phyloP scores from a whole-genome alignment of 1,140 invertebrate species.

The Chrysomallon squamiferum region DNA sequence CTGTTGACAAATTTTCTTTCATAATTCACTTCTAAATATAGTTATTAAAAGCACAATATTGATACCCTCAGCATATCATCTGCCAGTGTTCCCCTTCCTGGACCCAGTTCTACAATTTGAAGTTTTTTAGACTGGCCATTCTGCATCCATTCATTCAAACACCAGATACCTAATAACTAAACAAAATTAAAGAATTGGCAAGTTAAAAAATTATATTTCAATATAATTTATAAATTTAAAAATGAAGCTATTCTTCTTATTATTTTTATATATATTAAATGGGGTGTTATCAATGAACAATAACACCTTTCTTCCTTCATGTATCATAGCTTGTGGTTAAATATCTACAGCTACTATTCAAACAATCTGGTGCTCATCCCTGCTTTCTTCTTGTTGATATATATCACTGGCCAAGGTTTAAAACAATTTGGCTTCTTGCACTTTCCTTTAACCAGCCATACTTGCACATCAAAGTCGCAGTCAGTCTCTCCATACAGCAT shows the following conservation, averaged over 20 bases:
- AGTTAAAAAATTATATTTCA: not conserved
- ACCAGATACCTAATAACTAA: slow-evolving; percentile 87
- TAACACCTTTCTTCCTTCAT: not conserved
- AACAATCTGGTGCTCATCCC: too few relatives aligned
- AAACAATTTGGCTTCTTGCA: too few relatives aligned
- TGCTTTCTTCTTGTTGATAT: too few relatives aligned
- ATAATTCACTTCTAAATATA: too few relatives aligned
- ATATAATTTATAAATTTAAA: not conserved
- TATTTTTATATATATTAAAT: not conserved
- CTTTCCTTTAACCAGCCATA: too few relatives aligned
- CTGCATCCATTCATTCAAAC: slow-evolving; percentile 85
- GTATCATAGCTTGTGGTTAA: too few relatives aligned
- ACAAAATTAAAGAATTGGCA: slow-evolving; percentile 5
- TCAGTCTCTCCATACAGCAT: too few relatives aligned
- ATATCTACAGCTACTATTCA: too few relatives aligned
- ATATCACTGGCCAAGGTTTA: too few relatives aligned
- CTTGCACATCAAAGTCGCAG: too few relatives aligned
- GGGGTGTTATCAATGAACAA: not conserved
- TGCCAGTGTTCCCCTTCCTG: slow-evolving; percentile 88
- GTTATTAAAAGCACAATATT: too few relatives aligned
- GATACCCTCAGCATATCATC: slow-evolving; percentile 85
- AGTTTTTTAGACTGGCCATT: slow-evolving; percentile 77
- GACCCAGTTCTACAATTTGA: slow-evolving; percentile 92
- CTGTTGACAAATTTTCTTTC: too few relatives aligned
- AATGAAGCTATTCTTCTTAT: not conserved